A percentile compares a stretch with the other conserved stretches of the same genome.
Conservation (phyloP, 2,113 vertebrate genomes). For the Corynorhinus townsendii region DNA sequence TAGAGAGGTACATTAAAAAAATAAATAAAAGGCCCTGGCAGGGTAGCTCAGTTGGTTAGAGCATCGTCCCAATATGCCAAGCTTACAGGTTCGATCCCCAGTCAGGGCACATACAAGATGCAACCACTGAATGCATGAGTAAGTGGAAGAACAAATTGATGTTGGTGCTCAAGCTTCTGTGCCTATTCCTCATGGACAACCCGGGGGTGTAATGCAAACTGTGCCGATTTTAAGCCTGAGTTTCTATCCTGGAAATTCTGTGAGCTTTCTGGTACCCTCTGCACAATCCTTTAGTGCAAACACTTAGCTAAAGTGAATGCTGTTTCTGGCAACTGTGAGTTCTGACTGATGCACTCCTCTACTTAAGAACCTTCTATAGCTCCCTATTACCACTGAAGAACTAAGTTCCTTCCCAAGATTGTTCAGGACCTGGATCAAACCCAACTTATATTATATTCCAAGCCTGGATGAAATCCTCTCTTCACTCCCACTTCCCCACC, state of each 20-base stretch:
- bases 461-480: not conserved
- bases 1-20: not conserved
- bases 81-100: not conserved
- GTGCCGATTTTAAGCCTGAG: not conserved
- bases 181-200: not conserved
- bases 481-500: not conserved
- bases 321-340: not conserved
- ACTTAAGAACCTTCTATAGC: not conserved
- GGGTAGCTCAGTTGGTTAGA: not conserved
- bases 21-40: not conserved
- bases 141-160: not conserved
- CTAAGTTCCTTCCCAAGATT: not conserved
- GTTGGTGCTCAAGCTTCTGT: too few relatives aligned
- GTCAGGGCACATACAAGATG: not conserved
- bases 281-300: not conserved
- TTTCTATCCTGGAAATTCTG: not conserved
- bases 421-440: not conserved
- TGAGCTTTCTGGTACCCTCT: not conserved
- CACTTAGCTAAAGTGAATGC: not conserved
- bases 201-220: not conserved
- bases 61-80: not conserved
- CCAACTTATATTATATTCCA: not conserved
- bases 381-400: not conserved
- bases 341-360: not conserved
- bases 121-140: not conserved